phyloP scores from a whole-genome alignment of 2,888 invertebrate genomes.

The Chaetoderma sp. region DNA sequence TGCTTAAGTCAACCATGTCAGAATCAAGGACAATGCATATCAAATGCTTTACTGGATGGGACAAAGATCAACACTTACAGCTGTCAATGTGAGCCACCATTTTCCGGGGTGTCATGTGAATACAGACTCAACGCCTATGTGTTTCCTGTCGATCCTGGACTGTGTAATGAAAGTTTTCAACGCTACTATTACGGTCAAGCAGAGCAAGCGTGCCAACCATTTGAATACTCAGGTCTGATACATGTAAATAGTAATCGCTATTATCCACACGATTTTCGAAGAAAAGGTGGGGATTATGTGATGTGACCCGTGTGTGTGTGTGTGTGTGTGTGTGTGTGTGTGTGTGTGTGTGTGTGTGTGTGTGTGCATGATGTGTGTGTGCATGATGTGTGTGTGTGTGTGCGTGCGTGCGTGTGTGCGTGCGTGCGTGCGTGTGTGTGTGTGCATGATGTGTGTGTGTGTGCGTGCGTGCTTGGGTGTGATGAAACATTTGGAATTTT shows the following conservation, averaged over 20 bases:
- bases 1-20: constrained; percentile 52
- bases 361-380: too few species aligned
- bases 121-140: constrained; percentile 55
- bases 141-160: constrained; percentile 53
- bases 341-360: too few species aligned
- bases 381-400: too few species aligned
- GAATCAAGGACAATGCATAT: constrained; percentile 51
- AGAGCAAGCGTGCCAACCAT: constrained; percentile 53
- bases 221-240: constrained; percentile 54
- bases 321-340: too few species aligned
- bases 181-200: constrained; percentile 57
- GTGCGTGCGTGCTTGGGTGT: too few species aligned
- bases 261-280: too few species aligned
- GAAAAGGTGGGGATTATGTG: too few species aligned
- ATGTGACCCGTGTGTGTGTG: too few species aligned
- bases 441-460: too few species aligned
- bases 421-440: too few species aligned
- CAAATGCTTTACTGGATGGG: neutral
- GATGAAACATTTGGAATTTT: too few species aligned
- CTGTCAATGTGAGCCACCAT: constrained; percentile 55
- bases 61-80: constrained; percentile 43
- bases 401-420: too few species aligned
- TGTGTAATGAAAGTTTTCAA: constrained; percentile 47
- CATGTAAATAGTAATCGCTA: neutral
- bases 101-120: constrained; percentile 53